Percentiles rank a stretch among this genome's conserved stretches.
These are phyloP conservation scores for Poecilobothrus nobilitatus DNA, from an alignment of 2,888 invertebrate genomes.

Conservation along the genomic window DNA sequence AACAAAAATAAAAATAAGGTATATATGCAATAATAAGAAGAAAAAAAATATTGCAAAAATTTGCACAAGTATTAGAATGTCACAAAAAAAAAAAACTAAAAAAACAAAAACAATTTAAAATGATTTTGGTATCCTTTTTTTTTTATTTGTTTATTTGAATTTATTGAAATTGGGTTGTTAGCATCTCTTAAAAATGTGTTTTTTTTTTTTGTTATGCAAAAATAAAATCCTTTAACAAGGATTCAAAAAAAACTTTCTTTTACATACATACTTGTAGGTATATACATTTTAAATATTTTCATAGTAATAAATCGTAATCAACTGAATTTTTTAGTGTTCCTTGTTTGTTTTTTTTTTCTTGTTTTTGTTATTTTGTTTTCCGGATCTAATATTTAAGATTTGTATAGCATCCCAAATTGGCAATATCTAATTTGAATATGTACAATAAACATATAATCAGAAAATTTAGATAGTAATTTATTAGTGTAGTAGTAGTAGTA, in stretches of 20 bases:
- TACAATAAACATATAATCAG: too few species aligned
- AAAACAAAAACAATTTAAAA: too few species aligned
- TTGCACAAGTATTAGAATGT: constrained; percentile 1
- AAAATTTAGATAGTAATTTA: too few species aligned
- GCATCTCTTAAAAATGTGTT: neutral
- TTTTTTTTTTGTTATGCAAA: neutral
- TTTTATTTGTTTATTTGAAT: neutral
- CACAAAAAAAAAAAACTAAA: neutral
- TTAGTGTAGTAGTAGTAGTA: too few species aligned
- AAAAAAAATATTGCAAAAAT: neutral
- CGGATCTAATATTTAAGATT: too few species aligned
- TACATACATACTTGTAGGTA: neutral
- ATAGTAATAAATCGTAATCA: constrained; percentile 1
- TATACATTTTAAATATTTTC: neutral
- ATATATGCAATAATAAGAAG: neutral
- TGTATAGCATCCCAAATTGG: too few species aligned
- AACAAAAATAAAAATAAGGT: neutral
- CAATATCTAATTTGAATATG: too few species aligned
- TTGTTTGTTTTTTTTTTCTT: too few species aligned
- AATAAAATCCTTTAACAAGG: constrained; percentile 10
- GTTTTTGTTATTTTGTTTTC: too few species aligned
- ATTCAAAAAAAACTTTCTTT: neutral
- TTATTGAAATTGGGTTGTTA: neutral
- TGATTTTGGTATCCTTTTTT: too few species aligned
- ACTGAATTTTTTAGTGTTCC: neutral